phyloP scores from a whole-genome alignment of 2,797 vertebrate species.

The Hapalemur alaotrensis region DNA sequence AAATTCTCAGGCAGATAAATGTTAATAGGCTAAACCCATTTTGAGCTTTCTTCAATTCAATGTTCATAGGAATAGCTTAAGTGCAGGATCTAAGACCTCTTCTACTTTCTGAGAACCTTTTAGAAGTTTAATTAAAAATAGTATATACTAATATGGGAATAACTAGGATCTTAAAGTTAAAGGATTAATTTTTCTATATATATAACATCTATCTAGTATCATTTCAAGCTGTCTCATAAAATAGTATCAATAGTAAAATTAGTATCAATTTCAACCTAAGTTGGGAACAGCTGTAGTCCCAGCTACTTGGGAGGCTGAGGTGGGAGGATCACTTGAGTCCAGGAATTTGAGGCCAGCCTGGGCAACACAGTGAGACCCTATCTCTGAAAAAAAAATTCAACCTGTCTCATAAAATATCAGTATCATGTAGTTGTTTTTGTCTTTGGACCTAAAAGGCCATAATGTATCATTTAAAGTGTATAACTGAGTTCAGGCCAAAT shows the following conservation, averaged over 20 bases:
- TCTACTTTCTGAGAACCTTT: neutral
- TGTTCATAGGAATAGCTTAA: neutral
- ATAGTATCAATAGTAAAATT: neutral
- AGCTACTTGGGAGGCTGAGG: neutral
- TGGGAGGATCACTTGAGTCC: neutral
- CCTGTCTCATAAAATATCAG: conserved; percentile 45
- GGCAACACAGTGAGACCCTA: neutral
- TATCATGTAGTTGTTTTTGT: conserved; percentile 39
- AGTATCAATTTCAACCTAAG: neutral
- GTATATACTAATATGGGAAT: neutral
- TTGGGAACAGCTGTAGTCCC: neutral
- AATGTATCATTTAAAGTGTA: conserved; percentile 65
- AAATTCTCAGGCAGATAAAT: conserved; percentile 20
- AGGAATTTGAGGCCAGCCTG: neutral
- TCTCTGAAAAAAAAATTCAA: neutral
- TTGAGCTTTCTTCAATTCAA: neutral
- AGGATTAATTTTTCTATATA: neutral
- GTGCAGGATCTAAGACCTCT: neutral
- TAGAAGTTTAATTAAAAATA: conserved; percentile 23
- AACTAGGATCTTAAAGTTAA: neutral
- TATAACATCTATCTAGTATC: neutral
- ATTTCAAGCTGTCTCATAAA: conserved; percentile 40
- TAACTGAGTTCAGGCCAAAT: conserved; percentile 50
- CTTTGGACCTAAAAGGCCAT: conserved; percentile 13
- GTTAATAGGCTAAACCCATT: neutral